Evolutionary conservation across 2,888 invertebrate species (phyloP).

Genomic region (Biston stratarius): DNA sequence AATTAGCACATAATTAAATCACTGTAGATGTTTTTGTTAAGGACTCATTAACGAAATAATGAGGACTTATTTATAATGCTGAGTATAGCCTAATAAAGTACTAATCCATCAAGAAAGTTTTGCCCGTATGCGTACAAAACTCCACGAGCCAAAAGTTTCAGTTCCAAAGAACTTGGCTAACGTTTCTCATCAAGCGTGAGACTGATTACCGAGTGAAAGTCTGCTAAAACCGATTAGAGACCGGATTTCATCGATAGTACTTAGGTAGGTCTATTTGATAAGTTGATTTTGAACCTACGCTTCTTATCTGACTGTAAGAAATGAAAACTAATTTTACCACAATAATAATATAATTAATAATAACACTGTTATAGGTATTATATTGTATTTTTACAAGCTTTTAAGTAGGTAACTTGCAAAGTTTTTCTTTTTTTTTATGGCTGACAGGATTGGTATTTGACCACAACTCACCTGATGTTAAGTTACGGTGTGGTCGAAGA

Average conservation of each 20-base stretch:
- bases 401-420: too few species aligned
- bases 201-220: constrained; percentile 19
- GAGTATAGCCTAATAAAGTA: constrained; percentile 2
- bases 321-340: too few species aligned
- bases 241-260: constrained; percentile 12
- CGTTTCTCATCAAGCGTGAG: constrained; percentile 16
- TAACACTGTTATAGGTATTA: too few species aligned
- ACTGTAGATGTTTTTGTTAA: not conserved
- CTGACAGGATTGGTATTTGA: too few species aligned
- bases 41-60: not conserved
- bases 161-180: constrained; percentile 9
- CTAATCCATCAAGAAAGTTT: constrained; percentile 16
- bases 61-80: not conserved
- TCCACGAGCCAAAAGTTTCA: constrained; percentile 13
- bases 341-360: too few species aligned
- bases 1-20: too few species aligned
- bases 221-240: constrained; percentile 16
- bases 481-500: too few species aligned
- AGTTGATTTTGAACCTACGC: not conserved
- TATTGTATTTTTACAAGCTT: too few species aligned
- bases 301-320: too few species aligned
- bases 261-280: not conserved
- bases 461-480: too few species aligned
- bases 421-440: too few species aligned
- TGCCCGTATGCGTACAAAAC: constrained; percentile 8